Conservation (phyloP, 1,140 invertebrate species). For the Heliothis virescens region DNA sequence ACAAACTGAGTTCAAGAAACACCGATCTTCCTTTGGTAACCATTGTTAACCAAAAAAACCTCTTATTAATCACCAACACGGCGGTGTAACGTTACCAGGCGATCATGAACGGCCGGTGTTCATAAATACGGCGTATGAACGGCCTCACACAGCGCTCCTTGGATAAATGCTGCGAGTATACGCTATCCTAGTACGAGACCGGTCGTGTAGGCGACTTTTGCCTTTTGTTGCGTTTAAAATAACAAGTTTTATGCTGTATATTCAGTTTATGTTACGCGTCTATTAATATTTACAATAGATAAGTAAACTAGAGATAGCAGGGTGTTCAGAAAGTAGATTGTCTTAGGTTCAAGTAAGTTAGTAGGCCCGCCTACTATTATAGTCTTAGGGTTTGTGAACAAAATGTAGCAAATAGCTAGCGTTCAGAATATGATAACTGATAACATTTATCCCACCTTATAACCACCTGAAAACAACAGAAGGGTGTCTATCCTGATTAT, state of each 20-base stretch:
- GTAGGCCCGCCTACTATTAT: not conserved
- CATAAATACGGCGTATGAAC: conserved; percentile 80
- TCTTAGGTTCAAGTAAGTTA: not conserved
- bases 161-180: conserved; percentile 64
- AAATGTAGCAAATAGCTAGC: no score
- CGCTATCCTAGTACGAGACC: conserved; percentile 63
- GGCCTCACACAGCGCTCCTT: conserved; percentile 73
- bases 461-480: no score
- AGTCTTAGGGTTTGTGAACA: no score
- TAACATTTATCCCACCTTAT: no score
- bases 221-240: conserved; percentile 51
- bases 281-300: conserved; percentile 42
- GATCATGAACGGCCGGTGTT: conserved; percentile 71
- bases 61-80: conserved; percentile 72
- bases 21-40: conserved; percentile 18
- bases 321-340: conserved; percentile 21
- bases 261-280: conserved; percentile 43
- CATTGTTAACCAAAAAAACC: conserved; percentile 51
- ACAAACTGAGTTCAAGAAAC: conserved; percentile 8
- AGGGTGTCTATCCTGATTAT: no score
- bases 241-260: conserved; percentile 41
- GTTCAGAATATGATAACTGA: no score
- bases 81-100: conserved; percentile 75
- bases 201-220: conserved; percentile 66
- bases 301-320: conserved; percentile 1